These are phyloP conservation scores for Ophioninae sp. DNA, from an alignment of 2,888 invertebrate genomes.

Conservation along the genomic window DNA sequence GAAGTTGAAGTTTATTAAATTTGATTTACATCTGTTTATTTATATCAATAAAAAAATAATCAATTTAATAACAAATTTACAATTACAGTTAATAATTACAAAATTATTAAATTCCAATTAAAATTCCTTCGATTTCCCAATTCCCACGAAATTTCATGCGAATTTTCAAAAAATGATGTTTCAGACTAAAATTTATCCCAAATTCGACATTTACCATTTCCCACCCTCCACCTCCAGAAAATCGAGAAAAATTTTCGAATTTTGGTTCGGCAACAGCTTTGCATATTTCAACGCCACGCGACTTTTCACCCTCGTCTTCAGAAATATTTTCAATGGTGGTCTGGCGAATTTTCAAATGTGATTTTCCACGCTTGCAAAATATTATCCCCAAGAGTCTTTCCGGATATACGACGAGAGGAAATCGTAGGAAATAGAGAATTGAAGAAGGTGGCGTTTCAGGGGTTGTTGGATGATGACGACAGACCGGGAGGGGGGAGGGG, in stretches of 20 bases:
- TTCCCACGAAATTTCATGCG: too few species aligned
- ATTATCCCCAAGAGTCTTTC: constrained; percentile 38
- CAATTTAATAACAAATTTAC: too few species aligned
- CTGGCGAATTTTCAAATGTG: constrained; percentile 24
- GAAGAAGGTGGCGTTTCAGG: not conserved
- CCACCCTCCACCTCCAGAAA: not conserved
- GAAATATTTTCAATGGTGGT: constrained; percentile 7
- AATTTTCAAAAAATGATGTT: too few species aligned
- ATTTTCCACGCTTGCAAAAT: constrained; percentile 35
- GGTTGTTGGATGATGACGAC: too few species aligned
- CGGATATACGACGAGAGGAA: constrained; percentile 20
- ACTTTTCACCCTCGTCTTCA: not conserved
- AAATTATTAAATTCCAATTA: too few species aligned
- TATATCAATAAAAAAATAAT: too few species aligned
- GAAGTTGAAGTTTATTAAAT: too few species aligned
- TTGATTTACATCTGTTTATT: too few species aligned
- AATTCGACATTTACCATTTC: not conserved
- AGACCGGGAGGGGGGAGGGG: not conserved
- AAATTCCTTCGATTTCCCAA: too few species aligned
- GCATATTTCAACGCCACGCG: not conserved
- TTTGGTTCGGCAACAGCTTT: not conserved
- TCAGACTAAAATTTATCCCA: not conserved
- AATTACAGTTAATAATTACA: too few species aligned
- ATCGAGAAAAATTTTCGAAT: not conserved
- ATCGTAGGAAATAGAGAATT: constrained; percentile 38